Evolutionary conservation across 2,888 invertebrate genomes (phyloP), one percentile per base, ranked within the genome.

Genomic region (Dicranocentrus wangi): DNA sequence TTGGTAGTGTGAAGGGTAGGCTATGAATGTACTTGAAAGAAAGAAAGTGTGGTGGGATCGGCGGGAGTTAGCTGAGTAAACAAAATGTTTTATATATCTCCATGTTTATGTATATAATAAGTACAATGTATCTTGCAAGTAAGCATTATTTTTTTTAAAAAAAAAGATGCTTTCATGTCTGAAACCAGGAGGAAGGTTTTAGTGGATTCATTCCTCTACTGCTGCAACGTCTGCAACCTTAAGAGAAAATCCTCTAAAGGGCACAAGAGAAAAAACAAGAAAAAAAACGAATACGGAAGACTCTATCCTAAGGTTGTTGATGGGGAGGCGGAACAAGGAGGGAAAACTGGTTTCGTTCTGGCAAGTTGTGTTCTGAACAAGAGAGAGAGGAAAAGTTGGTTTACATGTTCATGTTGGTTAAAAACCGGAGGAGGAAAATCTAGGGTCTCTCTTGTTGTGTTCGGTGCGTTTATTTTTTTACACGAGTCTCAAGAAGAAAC

Each of bases 301-400:
- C 27, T 53, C 66, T 60, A n/a, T 43, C 21, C 42, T 61, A 23
- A 25, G 51, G 32, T 69, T 77, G 61, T 77, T 77, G 69, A 77
- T 77, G 77, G 69, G 39, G 47, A 77, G 77, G 77, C 77, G 77
- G 77, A 77, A 77, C 77, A 69, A n/a, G 47, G 58, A 70, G 51
- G 63, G 47, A 43, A 47, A 43, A 23, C 47, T 42, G n/a, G n/a
- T n/a, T n/a, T n/a, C n/a, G n/a, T n/a, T n/a, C n/a, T 47, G 47
- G 61, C 2, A 23, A 61, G 61, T 61, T 61, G 55, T 21, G 55
- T 55, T 3, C 58, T 32, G 51, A 23, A 63, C 61, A 73, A 72
- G 43, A 60, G 25, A 71, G 28, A 47, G 19, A 63, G 47, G 63
- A 75, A 75, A 51, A 51, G n/a, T 8, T 8, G 13, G 21, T 76